phyloP scores from a whole-genome alignment of 2,888 invertebrate species.

The Hemaris fuciformis region DNA sequence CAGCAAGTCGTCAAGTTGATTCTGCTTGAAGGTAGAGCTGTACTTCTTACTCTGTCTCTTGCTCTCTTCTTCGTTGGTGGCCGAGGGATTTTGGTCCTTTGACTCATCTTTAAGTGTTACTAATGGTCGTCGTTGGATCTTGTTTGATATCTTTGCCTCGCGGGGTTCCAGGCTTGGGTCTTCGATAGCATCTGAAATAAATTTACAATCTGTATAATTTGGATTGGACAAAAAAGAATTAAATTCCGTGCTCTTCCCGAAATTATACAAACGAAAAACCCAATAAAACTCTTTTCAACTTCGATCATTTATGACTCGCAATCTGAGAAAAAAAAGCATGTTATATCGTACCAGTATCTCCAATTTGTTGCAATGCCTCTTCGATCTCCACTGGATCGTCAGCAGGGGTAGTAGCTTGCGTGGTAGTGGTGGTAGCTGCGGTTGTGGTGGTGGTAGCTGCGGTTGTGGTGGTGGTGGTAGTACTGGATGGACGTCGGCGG shows the following conservation, averaged over 20 bases:
- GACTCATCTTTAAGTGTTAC: conserved; percentile 53
- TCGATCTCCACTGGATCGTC: conserved; percentile 47
- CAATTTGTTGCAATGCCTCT: conserved; percentile 63
- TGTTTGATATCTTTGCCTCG: conserved; percentile 39
- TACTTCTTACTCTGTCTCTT: conserved; percentile 76
- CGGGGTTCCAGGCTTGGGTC: conserved; percentile 53
- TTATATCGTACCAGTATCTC: conserved; percentile 52
- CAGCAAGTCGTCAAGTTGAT: conserved; percentile 62
- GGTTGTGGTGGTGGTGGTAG: conserved; percentile 32
- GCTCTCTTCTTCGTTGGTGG: conserved; percentile 69
- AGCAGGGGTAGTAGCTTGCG: conserved; percentile 35
- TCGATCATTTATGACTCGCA: too few species aligned
- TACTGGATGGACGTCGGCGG: conserved; percentile 48
- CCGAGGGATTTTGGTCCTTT: conserved; percentile 66
- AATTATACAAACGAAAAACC: too few species aligned
- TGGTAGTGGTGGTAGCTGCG: conserved; percentile 35
- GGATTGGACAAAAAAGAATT: too few species aligned
- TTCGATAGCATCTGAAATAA: conserved; percentile 56
- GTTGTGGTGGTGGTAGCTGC: conserved; percentile 33
- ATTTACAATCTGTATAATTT: neutral
- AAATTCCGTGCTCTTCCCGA: too few species aligned
- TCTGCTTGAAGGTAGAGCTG: conserved; percentile 68
- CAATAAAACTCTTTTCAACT: too few species aligned
- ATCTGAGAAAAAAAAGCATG: too few species aligned
- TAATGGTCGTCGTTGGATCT: conserved; percentile 61